Evolutionary conservation across 2,797 vertebrate species (phyloP), one percentile per base, ranked within the genome.

Genomic region (Propithecus deckenii): DNA sequence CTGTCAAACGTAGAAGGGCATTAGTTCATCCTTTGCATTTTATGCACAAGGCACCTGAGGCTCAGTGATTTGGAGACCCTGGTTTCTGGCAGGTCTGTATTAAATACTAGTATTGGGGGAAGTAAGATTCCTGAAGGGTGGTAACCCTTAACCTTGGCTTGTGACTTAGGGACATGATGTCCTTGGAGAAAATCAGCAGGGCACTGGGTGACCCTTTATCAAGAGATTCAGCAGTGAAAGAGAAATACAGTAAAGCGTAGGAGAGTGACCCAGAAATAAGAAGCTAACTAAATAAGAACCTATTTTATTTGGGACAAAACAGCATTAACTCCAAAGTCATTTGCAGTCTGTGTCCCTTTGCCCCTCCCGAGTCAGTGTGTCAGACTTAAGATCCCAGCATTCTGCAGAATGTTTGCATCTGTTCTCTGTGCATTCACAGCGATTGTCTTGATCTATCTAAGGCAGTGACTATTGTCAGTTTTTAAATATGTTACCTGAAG

Each of bases 391-490:
- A 4, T 22, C 48, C 20, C 20, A 30, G 14, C 5, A 3, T 30
- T 22, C 35, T 57, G 25, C 69, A 30, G 55, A 22, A 28, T 18
- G n/a, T 52, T 12, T 17, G 11, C 14, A 5, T 30, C 55, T 55
- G 1, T 30, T 18, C 50, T 41, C 59, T 41, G 6, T 6, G 63
- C 5, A 2, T 55, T 41, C 4, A 0, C 1, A 0, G 17, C 10
- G 35, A 32, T 15, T 35, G 13, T 17, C 2, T 30, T 50, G 32
- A 57, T 59, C 41, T 8, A 10, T 59, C 65, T 8, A 23, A 38
- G 83, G 43, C 83, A 13, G 15, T 32, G n/a, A 20, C n/a, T 0
- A 0, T 50, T 35, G 55, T 35, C 2, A 0, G 32, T 35, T 50
- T 35, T n/a, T 35, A 18, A 25, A n/a, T 23, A 15, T 25, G 7